phyloP scores from a whole-genome alignment of 1,140 invertebrate genomes.

The Drosophila bifasciata region DNA sequence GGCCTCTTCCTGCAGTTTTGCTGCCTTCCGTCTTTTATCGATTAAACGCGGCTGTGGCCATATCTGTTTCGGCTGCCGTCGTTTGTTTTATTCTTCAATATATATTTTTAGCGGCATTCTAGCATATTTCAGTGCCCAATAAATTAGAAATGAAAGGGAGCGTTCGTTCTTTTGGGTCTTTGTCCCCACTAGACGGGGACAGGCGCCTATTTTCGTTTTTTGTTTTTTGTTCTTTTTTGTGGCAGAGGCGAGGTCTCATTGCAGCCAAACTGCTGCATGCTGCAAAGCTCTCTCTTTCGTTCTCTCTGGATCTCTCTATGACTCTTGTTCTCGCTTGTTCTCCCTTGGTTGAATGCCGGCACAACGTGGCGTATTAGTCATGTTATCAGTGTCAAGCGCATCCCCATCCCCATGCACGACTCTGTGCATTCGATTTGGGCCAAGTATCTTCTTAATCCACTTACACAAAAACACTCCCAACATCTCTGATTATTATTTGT shows the following conservation, averaged over 20 bases:
- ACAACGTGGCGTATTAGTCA: constrained; percentile 63
- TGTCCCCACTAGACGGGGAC: constrained; percentile 28
- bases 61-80: background rate
- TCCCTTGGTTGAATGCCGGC: constrained; percentile 29
- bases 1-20: constrained; percentile 4
- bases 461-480: constrained; percentile 28
- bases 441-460: constrained; percentile 32
- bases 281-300: constrained; percentile 20
- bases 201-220: constrained; percentile 47
- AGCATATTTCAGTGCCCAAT: constrained; percentile 31
- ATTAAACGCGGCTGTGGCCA: constrained; percentile 35
- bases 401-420: constrained; percentile 10
- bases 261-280: constrained; percentile 41
- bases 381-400: constrained; percentile 57
- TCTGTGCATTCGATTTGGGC: constrained; percentile 16
- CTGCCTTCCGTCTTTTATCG: constrained; percentile 30
- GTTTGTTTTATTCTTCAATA: constrained; percentile 15
- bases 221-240: constrained; percentile 23
- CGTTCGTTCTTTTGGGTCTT: constrained; percentile 44
- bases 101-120: constrained; percentile 56
- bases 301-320: background rate
- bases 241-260: constrained; percentile 46
- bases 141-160: constrained; percentile 61
- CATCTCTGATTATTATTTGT: constrained; percentile 23
- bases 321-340: background rate